These are phyloP conservation scores for Nephrotoma flavescens DNA, from an alignment of 2,888 invertebrate species.

Conservation along the genomic window DNA sequence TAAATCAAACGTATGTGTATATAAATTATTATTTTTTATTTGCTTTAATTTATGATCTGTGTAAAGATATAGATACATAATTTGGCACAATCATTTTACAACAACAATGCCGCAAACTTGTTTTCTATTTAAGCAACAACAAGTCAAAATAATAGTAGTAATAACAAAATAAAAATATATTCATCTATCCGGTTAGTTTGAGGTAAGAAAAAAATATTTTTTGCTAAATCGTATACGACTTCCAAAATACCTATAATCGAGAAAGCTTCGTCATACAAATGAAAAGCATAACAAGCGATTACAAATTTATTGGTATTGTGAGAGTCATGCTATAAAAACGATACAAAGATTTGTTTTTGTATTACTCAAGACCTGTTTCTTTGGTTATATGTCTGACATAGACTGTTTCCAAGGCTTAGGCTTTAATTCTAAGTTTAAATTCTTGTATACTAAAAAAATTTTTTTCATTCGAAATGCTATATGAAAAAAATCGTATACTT, in stretches of 20 bases:
- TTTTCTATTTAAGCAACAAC: background rate
- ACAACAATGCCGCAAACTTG: background rate
- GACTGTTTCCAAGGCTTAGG: slow-evolving; percentile 10
- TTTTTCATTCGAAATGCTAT: background rate
- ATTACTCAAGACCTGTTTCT: slow-evolving; percentile 1
- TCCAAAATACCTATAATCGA: background rate
- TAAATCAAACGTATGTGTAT: background rate
- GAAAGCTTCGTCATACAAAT: background rate
- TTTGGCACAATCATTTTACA: background rate
- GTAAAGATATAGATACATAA: background rate
- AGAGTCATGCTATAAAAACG: background rate
- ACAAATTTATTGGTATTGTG: background rate
- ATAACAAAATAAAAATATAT: background rate
- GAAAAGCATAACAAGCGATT: background rate
- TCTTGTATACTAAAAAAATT: slow-evolving; percentile 5
- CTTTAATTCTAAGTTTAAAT: slow-evolving; percentile 10
- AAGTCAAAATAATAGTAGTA: background rate
- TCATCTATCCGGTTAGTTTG: background rate
- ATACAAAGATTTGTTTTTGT: background rate
- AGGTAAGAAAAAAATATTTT: background rate
- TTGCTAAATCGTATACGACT: background rate
- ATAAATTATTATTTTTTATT: background rate
- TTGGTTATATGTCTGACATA: background rate
- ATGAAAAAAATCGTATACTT: background rate
- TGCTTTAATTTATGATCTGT: background rate